Evolutionary conservation across 2,797 vertebrate genomes (phyloP).

Genomic region (Streptopelia turtur): DNA sequence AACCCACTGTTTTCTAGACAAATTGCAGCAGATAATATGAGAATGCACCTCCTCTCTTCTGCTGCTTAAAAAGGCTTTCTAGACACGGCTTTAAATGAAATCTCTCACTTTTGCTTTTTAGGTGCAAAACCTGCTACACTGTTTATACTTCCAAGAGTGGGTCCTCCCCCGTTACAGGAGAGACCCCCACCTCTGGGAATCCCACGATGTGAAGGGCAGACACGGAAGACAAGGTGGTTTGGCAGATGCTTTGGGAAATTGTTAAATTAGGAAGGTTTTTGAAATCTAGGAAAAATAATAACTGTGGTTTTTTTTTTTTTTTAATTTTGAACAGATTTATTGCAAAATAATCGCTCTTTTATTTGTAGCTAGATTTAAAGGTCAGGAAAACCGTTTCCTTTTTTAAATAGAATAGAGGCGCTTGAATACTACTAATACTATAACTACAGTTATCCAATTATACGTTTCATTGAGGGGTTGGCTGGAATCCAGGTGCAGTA

Average conservation of each 20-base stretch:
- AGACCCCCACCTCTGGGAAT: neutral
- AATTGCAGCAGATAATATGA: neutral
- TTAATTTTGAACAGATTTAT: neutral
- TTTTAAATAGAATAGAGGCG: constrained; percentile 20
- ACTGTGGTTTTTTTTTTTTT: neutral
- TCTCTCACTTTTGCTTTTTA: neutral
- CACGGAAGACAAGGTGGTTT: neutral
- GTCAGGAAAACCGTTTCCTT: constrained; percentile 47
- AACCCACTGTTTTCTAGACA: neutral
- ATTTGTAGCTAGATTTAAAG: constrained; percentile 49
- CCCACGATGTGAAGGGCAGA: neutral
- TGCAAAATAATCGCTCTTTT: constrained; percentile 38
- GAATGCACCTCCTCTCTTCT: neutral
- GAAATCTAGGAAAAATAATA: neutral
- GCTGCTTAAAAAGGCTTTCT: neutral
- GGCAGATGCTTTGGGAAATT: neutral
- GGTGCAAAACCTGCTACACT: neutral
- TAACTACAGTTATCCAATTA: constrained; percentile 68
- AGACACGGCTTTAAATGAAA: neutral
- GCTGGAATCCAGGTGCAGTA: constrained; percentile 39
- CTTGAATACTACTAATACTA: constrained; percentile 35
- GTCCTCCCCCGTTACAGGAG: neutral
- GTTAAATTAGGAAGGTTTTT: neutral
- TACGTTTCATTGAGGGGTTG: constrained; percentile 37
- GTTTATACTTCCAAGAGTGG: neutral